Base-by-base conservation (phyloP, 2,888 invertebrate species). In the Pollenia amentaria region DNA sequence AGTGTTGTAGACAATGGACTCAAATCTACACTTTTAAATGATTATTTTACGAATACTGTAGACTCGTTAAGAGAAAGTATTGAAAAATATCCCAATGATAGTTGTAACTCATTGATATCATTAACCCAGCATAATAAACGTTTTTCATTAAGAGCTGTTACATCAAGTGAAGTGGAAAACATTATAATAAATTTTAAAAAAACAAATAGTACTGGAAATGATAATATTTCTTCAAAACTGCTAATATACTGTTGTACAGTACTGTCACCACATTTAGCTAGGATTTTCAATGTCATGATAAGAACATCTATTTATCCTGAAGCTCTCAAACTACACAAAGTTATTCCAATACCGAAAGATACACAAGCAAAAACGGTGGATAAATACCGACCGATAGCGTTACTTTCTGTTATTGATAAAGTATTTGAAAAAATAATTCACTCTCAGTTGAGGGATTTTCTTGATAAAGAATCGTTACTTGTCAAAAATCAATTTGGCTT, bases 331-430 rank as follows among this genome's bases (percentile, higher is more conserved):
- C 4, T 69, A n/a, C 12, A 69, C 11, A 53, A 69, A 38, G 40
- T 69, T 0, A 51, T 69, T n/a, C 69, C 29, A 14, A 69, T 69
- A n/a, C 69, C 51, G 7, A 69, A 69, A 16, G n/a, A 38, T 69
- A 9, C n/a, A 10, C 38, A 38, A 11, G 38, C 69, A 14, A 67
- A 46, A 8, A 29, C 48, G 6, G 44, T 48, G 10, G 67, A 67
- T 8, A 18, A 48, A 9, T 67, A 67, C 8, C 11, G 67, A 12
- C 67, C 67, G 7, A 67, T 67, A 21, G 67, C 67, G 21, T 14
- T 67, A 21, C 21, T 29, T 21, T 67, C 67, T 29, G 14, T 11
- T 2, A 67, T 67, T 12, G 67, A 67, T 44, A 67, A 67, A 29
- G 14, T 67, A 14, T 48, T 48, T 18, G 48, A 67, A 12, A 67